Base-by-base conservation (phyloP, 1,140 invertebrate species). In the Drosophila nannoptera region DNA sequence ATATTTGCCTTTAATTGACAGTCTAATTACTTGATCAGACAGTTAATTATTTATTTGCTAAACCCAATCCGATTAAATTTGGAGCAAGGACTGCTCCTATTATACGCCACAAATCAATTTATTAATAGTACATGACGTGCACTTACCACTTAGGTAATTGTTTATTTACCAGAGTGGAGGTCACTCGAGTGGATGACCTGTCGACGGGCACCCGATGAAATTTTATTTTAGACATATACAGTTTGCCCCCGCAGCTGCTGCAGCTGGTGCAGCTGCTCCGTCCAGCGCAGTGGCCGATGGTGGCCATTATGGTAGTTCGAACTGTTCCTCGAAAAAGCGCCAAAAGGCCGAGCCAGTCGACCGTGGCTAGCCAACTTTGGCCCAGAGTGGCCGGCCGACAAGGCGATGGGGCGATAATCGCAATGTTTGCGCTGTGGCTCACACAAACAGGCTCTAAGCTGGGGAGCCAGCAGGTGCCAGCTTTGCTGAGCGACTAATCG, bases 141-240 rank as follows among this genome's bases (percentile, higher is more conserved):
- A 63, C 69, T 58, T 45, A 55, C 58, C 69, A 62, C 69, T 82
- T 61, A 61, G 56, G 65, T 74, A 70, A 77, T 75, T 75, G 70
- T 77, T 67, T 73, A 74, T 38, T 14, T 31, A 38, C 32, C 22
- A 9, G 11, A 54, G 35, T 33, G 8, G 14, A 12, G 38, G 35
- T 5, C 7, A 31, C 42, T 68, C 58, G 54, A 62, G 48, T 40
- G 58, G 45, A 11, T 62, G 42, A 22, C 31, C 12, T 40, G 64
- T 14, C 43, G 50, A 35, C 22, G 43, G 36, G 31, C 56, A 36
- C 16, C 29, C 38, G 22, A 55, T 42, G 16, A 22, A 22, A 22
- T 22, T 22, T 22, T 22, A 22, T 22, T 22, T 22, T 22, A 22
- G 22, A 22, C 22, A 22, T n/a, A n/a, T n/a, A n/a, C n/a, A n/a